These are phyloP conservation scores for Cantharis rustica DNA, from an alignment of 2,888 invertebrate genomes.

Conservation along the genomic window DNA sequence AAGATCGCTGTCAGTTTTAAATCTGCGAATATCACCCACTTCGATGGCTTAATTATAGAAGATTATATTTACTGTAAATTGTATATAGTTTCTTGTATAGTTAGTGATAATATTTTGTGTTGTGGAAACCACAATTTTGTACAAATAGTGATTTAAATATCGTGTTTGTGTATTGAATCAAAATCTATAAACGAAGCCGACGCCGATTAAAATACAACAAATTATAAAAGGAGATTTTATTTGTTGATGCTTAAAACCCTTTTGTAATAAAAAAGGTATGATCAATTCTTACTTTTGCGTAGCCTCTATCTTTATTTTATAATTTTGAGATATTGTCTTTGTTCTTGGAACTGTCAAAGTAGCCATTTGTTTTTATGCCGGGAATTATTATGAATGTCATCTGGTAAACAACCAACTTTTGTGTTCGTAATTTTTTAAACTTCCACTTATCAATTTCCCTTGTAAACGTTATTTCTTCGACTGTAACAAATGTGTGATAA, in stretches of 20 bases:
- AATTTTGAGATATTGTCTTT: conserved; percentile 54
- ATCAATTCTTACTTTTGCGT: conserved; percentile 19
- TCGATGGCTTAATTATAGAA: conserved; percentile 70
- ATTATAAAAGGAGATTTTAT: conserved; percentile 56
- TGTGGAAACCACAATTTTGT: conserved; percentile 56
- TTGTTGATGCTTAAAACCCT: conserved; percentile 50
- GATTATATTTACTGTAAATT: conserved; percentile 71
- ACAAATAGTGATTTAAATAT: conserved; percentile 60
- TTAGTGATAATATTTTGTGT: conserved; percentile 71
- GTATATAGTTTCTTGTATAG: conserved; percentile 76
- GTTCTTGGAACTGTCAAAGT: conserved; percentile 61
- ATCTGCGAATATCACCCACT: conserved; percentile 66
- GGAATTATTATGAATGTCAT: conserved; percentile 56
- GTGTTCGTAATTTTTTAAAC: conserved; percentile 20
- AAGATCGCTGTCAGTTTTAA: conserved; percentile 55
- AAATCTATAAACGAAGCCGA: conserved; percentile 61
- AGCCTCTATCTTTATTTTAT: conserved; percentile 5
- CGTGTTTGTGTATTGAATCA: conserved; percentile 66
- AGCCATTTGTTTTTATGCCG: conserved; percentile 59
- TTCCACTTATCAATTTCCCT: conserved; percentile 16
- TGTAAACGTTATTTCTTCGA: conserved; percentile 24
- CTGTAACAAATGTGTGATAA: neutral
- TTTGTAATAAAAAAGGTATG: conserved; percentile 50
- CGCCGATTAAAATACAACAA: conserved; percentile 63
- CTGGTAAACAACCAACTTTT: conserved; percentile 50